Base-by-base conservation (phyloP, 2,797 vertebrate species). In the Pangasius djambal region DNA sequence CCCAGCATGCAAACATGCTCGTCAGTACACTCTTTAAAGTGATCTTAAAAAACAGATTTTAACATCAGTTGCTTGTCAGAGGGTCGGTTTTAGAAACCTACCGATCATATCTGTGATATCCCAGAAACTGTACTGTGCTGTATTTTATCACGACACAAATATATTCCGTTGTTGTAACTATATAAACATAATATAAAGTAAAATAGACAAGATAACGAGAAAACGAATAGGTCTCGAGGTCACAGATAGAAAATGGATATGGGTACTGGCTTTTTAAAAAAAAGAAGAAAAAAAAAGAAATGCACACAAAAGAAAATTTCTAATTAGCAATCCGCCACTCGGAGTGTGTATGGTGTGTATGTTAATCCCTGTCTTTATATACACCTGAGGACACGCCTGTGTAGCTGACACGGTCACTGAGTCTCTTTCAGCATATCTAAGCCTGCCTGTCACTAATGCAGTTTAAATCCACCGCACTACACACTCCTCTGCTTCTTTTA, bases 291-390 rank as follows among this genome's bases (percentile, higher is more conserved):
- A 75, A 48, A 28, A 44, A 44, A 25, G 4, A 12, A 1, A n/a
- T 9, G 25, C 4, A 52, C 1, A 50, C 9, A 48, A 15, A 40
- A 77, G 44, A 50, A 50, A 5, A n/a, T 31, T n/a, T 31, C n/a
- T 9, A 79, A 79, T 9, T 8, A 79, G 75, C 1, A 18, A n/a
- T 79, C 25, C 1, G 25, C 6, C 20, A 34, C 3, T 15, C 12
- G 20, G 79, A 61, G 78, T 37, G 78, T 81, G 18, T 75, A 25
- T 48, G 72, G 44, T 5, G 74, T 48, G 70, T 44, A 87, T 69
- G 81, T 52, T 79, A 87, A 88, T 77, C 52, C 52, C 44, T 37
- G n/a, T 1, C 37, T 67, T 77, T 86, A 83, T 61, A 87, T 78
- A 82, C 44, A 20, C 57, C 83, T 37, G 25, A 18, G 34, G 81